Evolutionary conservation across 2,797 vertebrate genomes (phyloP).

Genomic region (Gambelia wislizenii): DNA sequence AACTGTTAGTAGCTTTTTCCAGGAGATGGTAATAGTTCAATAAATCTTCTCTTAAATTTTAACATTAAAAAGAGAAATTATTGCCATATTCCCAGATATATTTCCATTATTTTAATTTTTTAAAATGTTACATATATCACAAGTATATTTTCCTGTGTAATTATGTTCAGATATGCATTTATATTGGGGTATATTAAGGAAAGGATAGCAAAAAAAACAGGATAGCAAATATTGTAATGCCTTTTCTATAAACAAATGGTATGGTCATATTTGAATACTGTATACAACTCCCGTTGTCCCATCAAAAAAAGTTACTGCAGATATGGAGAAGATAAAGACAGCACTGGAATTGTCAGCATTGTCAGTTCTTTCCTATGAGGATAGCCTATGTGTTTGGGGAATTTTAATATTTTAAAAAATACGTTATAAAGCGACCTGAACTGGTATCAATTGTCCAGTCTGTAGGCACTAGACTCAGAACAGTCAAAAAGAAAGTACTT

Average conservation of each 20-base stretch:
- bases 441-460: neutral
- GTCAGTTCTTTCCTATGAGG: neutral
- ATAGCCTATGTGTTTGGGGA: neutral
- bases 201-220: neutral
- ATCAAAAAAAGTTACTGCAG: neutral
- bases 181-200: neutral
- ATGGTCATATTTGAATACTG: neutral
- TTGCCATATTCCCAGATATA: neutral
- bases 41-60: neutral
- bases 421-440: neutral
- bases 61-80: neutral
- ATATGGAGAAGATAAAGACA: neutral
- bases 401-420: neutral
- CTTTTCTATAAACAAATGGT: neutral
- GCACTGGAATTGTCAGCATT: no score
- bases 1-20: neutral
- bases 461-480: no score
- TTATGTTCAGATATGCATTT: neutral
- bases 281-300: neutral
- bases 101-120: neutral
- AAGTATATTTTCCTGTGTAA: neutral
- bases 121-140: neutral
- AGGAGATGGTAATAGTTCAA: neutral
- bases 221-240: neutral
- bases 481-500: no score